Conservation (phyloP, 2,888 invertebrate species). For the Cotesia congregata region DNA sequence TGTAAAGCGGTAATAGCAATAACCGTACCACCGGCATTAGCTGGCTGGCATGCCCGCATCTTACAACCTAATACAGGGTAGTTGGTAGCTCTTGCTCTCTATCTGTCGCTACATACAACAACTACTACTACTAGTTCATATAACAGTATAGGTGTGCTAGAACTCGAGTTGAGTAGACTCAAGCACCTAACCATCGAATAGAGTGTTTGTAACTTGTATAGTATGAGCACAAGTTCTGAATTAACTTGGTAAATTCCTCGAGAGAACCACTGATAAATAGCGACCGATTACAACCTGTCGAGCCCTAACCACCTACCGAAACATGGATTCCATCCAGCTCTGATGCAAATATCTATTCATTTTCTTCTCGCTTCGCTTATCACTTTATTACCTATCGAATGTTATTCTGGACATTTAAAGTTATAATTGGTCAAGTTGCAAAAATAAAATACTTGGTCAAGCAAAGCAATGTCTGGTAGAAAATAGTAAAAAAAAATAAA, state of each 20-base stretch:
- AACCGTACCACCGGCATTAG: not conserved
- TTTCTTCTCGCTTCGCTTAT: not conserved
- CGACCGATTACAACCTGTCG: constrained; percentile 57
- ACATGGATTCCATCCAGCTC: constrained; percentile 45
- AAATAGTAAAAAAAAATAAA: not conserved
- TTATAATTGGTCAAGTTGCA: too few species aligned
- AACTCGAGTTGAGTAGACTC: constrained; percentile 18
- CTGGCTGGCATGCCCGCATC: not conserved
- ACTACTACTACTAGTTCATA: too few species aligned
- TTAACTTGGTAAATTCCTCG: constrained; percentile 54
- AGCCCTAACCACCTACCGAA: constrained; percentile 53
- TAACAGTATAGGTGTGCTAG: constrained; percentile 6
- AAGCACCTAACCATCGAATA: not conserved
- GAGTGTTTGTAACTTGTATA: constrained; percentile 10
- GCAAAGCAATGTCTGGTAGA: not conserved
- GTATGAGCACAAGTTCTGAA: constrained; percentile 44
- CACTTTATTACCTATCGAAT: too few species aligned
- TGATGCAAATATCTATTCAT: constrained; percentile 24
- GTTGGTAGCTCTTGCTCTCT: constrained; percentile 6
- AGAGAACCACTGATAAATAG: constrained; percentile 58
- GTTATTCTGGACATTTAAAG: too few species aligned
- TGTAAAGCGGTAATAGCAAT: not conserved
- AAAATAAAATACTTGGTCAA: too few species aligned
- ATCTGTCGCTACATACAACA: too few species aligned
- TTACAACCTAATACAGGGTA: not conserved